Conservation (phyloP, 2,888 invertebrate species). For the Lucinisca nassula region DNA sequence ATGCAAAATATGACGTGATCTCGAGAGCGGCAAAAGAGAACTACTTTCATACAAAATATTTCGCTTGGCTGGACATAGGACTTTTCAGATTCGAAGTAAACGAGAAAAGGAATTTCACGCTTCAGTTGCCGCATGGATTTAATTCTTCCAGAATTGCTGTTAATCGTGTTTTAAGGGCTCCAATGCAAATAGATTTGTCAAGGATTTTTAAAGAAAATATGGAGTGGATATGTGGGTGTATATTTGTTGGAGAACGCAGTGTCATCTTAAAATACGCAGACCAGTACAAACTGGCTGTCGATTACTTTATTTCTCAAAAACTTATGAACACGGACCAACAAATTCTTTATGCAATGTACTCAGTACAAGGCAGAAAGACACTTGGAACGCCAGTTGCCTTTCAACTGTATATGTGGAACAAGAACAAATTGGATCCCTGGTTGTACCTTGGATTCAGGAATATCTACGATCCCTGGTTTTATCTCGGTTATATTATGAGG, state of each 20-base stretch:
- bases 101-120: conserved; percentile 37
- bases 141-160: conserved; percentile 25
- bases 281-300: conserved; percentile 47
- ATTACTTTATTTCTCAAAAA: conserved; percentile 46
- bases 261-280: conserved; percentile 38
- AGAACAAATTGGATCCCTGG: not conserved
- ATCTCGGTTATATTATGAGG: not conserved
- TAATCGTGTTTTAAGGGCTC: conserved; percentile 23
- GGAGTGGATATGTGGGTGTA: conserved; percentile 72
- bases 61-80: conserved; percentile 76
- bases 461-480: not conserved
- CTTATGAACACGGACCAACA: not conserved
- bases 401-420: conserved; percentile 6
- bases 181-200: conserved; percentile 7
- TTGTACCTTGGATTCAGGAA: not conserved
- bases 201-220: conserved; percentile 61
- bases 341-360: not conserved
- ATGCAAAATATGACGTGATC: conserved; percentile 72
- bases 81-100: conserved; percentile 65
- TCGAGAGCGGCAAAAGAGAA: conserved; percentile 54
- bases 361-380: conserved; percentile 18
- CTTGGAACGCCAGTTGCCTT: conserved; percentile 40
- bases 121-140: conserved; percentile 35
- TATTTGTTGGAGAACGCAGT: conserved; percentile 46
- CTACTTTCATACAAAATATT: conserved; percentile 62